These are phyloP conservation scores for Loris lydekkerianus DNA, from an alignment of 2,797 vertebrate genomes.

Conservation along the genomic window DNA sequence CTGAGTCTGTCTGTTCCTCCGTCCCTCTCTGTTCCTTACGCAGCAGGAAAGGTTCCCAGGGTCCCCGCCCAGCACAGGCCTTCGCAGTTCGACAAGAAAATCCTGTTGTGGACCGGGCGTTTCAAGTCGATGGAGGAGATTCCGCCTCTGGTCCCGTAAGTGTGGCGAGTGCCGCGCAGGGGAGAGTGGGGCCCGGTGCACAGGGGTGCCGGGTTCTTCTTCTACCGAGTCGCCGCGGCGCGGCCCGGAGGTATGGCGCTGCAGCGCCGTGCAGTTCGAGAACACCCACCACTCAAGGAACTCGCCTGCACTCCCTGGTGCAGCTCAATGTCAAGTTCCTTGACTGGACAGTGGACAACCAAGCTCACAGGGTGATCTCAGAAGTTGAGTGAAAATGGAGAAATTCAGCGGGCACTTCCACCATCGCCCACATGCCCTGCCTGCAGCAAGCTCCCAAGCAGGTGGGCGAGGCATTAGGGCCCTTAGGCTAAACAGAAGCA, in stretches of 20 bases:
- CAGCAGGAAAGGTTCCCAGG: conserved; percentile 82
- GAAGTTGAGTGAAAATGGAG: background rate
- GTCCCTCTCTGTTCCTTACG: background rate
- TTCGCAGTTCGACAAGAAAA: conserved; percentile 88
- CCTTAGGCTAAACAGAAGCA: fast-evolving
- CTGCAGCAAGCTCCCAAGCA: fast-evolving
- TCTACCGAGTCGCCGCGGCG: background rate
- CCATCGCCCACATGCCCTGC: fast-evolving
- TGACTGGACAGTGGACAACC: no score
- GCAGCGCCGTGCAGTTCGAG: fast-evolving
- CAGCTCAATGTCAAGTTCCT: background rate
- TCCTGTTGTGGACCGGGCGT: conserved; percentile 89
- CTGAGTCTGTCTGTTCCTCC: background rate
- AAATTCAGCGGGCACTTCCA: background rate
- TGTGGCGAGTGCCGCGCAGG: fast-evolving
- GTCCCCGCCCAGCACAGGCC: conserved; percentile 87
- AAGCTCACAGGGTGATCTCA: background rate
- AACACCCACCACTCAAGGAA: background rate
- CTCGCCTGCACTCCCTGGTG: background rate
- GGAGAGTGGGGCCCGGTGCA: background rate
- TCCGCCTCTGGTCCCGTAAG: conserved; percentile 88
- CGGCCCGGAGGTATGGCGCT: background rate
- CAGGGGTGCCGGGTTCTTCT: background rate
- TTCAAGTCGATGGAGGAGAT: conserved; percentile 90
- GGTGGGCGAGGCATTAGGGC: no score